Conservation (phyloP, 2,797 vertebrate species). For the Bryconaethiops microstoma region DNA sequence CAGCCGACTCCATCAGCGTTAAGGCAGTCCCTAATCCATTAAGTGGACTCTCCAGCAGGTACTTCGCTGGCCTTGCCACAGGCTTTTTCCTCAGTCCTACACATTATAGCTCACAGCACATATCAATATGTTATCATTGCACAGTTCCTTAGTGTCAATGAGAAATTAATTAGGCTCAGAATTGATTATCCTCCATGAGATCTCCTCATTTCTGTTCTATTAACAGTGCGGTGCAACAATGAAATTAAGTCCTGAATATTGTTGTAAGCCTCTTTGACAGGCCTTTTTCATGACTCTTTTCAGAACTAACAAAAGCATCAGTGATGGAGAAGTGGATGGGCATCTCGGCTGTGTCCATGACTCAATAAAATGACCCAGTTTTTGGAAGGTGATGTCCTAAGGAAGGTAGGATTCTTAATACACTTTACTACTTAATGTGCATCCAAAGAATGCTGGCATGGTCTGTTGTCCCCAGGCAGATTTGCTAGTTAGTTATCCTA, state of each 20-base stretch:
- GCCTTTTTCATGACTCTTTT: background rate
- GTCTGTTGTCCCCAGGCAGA: too few species aligned
- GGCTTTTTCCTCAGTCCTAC: constrained; percentile 57
- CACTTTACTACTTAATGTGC: too few species aligned
- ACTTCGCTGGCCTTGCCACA: constrained; percentile 59
- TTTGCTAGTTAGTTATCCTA: too few species aligned
- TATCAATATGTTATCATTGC: constrained; percentile 70
- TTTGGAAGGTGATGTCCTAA: too few species aligned
- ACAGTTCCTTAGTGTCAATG: constrained; percentile 58
- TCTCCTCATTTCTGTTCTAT: constrained; percentile 33
- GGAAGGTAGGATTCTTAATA: too few species aligned
- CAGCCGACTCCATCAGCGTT: constrained; percentile 72
- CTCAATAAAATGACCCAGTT: too few species aligned
- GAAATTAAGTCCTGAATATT: constrained; percentile 25
- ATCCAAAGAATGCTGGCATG: too few species aligned
- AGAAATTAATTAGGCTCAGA: constrained; percentile 46
- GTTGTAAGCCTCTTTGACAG: constrained; percentile 7
- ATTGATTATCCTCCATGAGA: constrained; percentile 49
- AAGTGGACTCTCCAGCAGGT: constrained; percentile 68
- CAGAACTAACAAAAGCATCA: too few species aligned
- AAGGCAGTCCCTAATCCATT: constrained; percentile 78
- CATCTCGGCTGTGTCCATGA: too few species aligned
- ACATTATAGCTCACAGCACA: constrained; percentile 67
- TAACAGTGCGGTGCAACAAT: constrained; percentile 35
- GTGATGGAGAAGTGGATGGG: too few species aligned